These are phyloP conservation scores for Ormyrus pomaceus DNA, from an alignment of 2,888 invertebrate species.

Conservation along the genomic window DNA sequence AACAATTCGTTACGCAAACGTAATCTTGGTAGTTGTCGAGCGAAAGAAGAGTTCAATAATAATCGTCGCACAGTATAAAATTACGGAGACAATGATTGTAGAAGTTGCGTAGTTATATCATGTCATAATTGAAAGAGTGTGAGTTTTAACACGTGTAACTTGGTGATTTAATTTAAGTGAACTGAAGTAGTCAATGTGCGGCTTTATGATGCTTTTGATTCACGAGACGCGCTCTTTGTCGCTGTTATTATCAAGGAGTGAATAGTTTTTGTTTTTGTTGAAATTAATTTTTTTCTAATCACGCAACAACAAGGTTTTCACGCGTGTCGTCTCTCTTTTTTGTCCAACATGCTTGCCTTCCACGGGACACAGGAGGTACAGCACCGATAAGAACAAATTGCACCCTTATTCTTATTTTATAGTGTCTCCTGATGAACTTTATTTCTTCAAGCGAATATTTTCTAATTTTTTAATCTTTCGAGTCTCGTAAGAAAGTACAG, in stretches of 20 bases:
- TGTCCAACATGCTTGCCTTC: constrained; percentile 73
- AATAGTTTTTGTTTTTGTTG: constrained; percentile 54
- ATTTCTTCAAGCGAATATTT: constrained; percentile 22
- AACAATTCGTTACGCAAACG: neutral
- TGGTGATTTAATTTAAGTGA: constrained; percentile 9
- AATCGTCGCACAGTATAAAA: constrained; percentile 22
- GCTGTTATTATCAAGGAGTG: constrained; percentile 9
- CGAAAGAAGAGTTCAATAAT: neutral
- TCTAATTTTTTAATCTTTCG: neutral
- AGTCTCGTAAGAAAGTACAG: neutral
- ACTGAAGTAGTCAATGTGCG: constrained; percentile 59
- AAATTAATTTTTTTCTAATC: constrained; percentile 42
- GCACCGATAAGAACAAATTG: constrained; percentile 60
- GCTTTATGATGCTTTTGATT: constrained; percentile 53
- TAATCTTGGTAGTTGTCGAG: constrained; percentile 20
- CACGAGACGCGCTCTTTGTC: constrained; percentile 45
- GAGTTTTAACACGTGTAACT: constrained; percentile 27
- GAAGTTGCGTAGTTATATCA: constrained; percentile 29
- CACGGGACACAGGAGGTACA: constrained; percentile 72
- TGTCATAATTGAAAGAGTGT: constrained; percentile 39
- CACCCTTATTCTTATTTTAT: constrained; percentile 39
- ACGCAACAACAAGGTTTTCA: constrained; percentile 64
- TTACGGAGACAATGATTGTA: constrained; percentile 11
- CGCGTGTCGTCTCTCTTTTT: constrained; percentile 66
- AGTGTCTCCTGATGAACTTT: constrained; percentile 26